Evolutionary conservation across 2,888 invertebrate species (phyloP).

Genomic region (Tridacna gigas): DNA sequence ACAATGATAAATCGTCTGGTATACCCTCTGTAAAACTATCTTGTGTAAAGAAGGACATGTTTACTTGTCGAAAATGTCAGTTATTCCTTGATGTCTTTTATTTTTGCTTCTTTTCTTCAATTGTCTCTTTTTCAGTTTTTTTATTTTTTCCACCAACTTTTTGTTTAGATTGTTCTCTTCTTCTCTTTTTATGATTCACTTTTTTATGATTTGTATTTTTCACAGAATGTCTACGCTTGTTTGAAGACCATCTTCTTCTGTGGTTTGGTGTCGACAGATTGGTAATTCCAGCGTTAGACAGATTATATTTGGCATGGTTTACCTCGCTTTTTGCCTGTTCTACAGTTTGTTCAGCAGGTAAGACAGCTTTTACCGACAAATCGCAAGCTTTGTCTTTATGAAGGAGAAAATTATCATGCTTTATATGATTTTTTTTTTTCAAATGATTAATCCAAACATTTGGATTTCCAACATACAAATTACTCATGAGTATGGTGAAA

Average conservation of each 20-base stretch:
- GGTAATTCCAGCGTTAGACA: no score
- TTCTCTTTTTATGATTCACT: no score
- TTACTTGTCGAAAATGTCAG: background rate
- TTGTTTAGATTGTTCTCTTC: no score
- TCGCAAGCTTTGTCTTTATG: background rate
- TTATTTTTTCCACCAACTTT: no score
- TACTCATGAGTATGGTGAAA: slow-evolving; percentile 35
- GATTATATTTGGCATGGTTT: slow-evolving; percentile 41
- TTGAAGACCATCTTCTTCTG: no score
- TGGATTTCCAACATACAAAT: slow-evolving; percentile 18
- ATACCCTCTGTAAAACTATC: slow-evolving; percentile 55
- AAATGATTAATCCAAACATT: slow-evolving; percentile 34
- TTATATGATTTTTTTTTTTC: slow-evolving; percentile 16
- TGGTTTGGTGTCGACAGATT: no score
- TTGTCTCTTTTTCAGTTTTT: no score
- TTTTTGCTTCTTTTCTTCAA: no score
- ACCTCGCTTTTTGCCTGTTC: slow-evolving; percentile 46
- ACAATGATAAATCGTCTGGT: slow-evolving; percentile 45
- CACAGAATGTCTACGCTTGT: no score
- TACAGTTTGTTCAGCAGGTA: slow-evolving; percentile 42
- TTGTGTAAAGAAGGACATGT: slow-evolving; percentile 42
- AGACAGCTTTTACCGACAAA: slow-evolving; percentile 33
- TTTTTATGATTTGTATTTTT: no score
- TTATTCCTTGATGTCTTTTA: no score
- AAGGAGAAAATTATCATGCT: background rate